These are phyloP conservation scores for Epinephelus fuscoguttatus DNA, from an alignment of 2,113 vertebrate genomes.

Conservation along the genomic window DNA sequence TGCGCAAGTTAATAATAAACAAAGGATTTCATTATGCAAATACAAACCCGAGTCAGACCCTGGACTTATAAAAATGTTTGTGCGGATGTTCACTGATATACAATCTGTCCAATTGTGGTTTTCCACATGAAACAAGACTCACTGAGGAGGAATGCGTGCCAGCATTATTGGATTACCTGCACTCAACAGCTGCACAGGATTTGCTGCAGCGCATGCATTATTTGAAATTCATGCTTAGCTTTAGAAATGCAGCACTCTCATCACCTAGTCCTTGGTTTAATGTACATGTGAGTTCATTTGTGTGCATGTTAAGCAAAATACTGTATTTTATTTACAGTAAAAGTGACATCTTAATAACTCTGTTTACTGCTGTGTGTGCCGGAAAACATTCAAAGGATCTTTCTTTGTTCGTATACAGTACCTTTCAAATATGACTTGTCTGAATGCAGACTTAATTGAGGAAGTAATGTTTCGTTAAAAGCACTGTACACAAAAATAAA, in stretches of 20 bases:
- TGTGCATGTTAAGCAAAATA: not conserved
- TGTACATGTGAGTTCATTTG: not conserved
- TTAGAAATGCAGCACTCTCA: not conserved
- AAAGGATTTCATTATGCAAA: constrained; percentile 85
- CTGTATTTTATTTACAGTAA: not conserved
- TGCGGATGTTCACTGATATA: constrained; percentile 61
- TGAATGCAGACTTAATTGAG: constrained; percentile 21
- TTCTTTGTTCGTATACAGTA: constrained; percentile 2
- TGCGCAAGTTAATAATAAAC: constrained; percentile 80
- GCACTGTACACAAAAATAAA: constrained; percentile 10
- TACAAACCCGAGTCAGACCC: constrained; percentile 59
- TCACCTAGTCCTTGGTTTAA: not conserved
- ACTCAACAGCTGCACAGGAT: constrained; percentile 17
- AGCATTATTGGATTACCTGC: constrained; percentile 48
- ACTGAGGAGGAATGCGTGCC: constrained; percentile 16
- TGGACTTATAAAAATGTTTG: constrained; percentile 66
- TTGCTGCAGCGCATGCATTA: not conserved
- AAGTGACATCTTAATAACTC: not conserved
- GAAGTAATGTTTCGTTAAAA: constrained; percentile 13
- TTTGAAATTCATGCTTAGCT: constrained; percentile 7
- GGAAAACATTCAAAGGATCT: not conserved
- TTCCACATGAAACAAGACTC: constrained; percentile 50
- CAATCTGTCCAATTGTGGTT: constrained; percentile 48
- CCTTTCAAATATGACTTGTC: constrained; percentile 5
- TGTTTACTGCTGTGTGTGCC: not conserved